Evolutionary conservation across 2,113 vertebrate species (phyloP), one percentile per base, ranked within the genome.

Genomic region (Callopanchax toddi): DNA sequence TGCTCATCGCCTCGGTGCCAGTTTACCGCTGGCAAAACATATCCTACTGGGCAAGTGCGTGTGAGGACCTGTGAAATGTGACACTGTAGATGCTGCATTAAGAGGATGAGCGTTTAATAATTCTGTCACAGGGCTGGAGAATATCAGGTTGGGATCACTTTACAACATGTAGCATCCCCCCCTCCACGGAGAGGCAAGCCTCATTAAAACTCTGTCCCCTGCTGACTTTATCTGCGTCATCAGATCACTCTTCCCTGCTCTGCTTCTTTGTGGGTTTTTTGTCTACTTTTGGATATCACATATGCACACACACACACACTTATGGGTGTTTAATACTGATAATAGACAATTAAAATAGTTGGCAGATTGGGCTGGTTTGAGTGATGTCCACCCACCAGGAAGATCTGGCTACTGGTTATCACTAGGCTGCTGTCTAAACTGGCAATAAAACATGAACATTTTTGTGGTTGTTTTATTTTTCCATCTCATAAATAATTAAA

Each of bases 51-150:
- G 60, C 20, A 18, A 77, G 69, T 74, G 60, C 74, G 67, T 86
- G 62, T 11, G 60, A 81, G 76, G 67, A 80, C 66, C 68, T 55
- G 74, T 70, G 89, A 87, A 90, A 92, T 72, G 60, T 50, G 85
- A 93, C 76, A 89, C 89, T 68, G 58, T 56, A 74, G 73, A 86
- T 82, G 79, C 71, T 83, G 79, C 83, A 86, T 89, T 91, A 88
- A 81, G 86, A 88, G 72, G 84, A 91, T 91, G 86, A 89, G 89
- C 82, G 84, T 83, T 91, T 87, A 89, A 91, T 86, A 92, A 89
- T 91, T 90, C 86, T 90, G 86, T 89, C 82, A 85, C 78, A 67
- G 65, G 73, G 76, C 74, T 45, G 67, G 65, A 39, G 79, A 88
- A 91, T 89, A 91, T 89, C 75, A 65, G 78, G 72, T 64, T 3